Evolutionary conservation across 2,113 vertebrate species (phyloP), one percentile per base, ranked within the genome.

Genomic region (Vombatus ursinus): DNA sequence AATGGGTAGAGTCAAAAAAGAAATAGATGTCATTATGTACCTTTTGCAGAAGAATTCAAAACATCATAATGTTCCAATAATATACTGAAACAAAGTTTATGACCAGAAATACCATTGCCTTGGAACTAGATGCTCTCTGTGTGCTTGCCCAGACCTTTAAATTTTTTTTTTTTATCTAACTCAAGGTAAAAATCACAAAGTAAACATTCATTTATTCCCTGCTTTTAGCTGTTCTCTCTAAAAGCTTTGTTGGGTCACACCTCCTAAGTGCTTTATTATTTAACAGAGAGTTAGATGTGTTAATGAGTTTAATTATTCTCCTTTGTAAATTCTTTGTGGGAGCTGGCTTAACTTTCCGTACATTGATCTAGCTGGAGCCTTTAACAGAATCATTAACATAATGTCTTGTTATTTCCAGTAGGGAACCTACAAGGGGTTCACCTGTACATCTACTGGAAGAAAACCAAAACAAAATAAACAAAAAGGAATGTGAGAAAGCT

Each of bases 241-340:
- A 84, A 84, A 84, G 19, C 37, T n/a, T 77, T 77, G 16, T 84
- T 84, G 16, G 37, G 68, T 84, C 68, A 84, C n/a, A 84, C n/a
- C 68, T 84, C 68, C 68, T 44, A 93, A 93, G 9, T 3, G 57
- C n/a, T 91, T 92, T 12, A 91, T 94, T 51, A 8, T 92, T 89
- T 23, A 61, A 61, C 1, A 77, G 8, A 92, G 54, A 84, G n/a
- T 84, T 84, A 19, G 68, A 44, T 84, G 50, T 91, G 44, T 93
- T 97, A 96, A 94, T 22, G 22, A 0, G 51, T 89, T 93, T 53
- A 16, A 28, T 52, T 52, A 53, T 54, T 50, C 90, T 89, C 49
- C 90, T 47, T 51, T 93, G 1, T 92, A 44, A 44, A 44, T 44
- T 84, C 68, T 84, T 84, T 84, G 68, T n/a, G 68, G 1, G 68